These are phyloP conservation scores for Cybosia mesomella DNA, from an alignment of 2,888 invertebrate species.

Conservation along the genomic window DNA sequence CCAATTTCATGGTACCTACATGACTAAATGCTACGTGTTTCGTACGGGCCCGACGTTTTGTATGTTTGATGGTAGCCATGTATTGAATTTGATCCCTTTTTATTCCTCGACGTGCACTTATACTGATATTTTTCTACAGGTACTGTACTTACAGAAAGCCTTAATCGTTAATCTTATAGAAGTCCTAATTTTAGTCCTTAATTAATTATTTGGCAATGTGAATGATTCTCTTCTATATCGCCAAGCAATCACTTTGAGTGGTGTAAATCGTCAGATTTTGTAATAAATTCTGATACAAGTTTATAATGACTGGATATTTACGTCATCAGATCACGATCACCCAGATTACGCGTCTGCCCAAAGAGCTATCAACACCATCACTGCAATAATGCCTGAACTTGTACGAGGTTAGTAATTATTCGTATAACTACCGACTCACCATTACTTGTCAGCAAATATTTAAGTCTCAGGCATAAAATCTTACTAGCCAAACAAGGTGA, in stretches of 20 bases:
- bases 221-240: not conserved
- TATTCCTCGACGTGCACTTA: not conserved
- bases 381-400: conserved; percentile 49
- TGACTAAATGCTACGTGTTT: too few relatives aligned
- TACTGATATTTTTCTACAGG: too few relatives aligned
- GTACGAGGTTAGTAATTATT: conserved; percentile 27
- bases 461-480: too few relatives aligned
- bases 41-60: too few relatives aligned
- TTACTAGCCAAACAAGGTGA: too few relatives aligned
- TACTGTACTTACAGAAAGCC: too few relatives aligned
- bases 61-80: too few relatives aligned
- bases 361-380: conserved; percentile 41
- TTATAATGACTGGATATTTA: not conserved
- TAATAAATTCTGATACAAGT: not conserved
- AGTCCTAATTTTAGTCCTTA: not conserved
- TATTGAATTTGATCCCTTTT: not conserved
- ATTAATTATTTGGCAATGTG: not conserved
- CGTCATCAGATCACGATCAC: conserved; percentile 18
- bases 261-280: not conserved
- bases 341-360: conserved; percentile 51
- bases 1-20: too few relatives aligned
- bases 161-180: too few relatives aligned
- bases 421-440: not conserved
- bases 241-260: not conserved
- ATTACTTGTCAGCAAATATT: too few relatives aligned